Percentiles rank a stretch among this genome's conserved stretches.
phyloP scores from a whole-genome alignment of 2,113 vertebrate species.

The Rhinoptilus africanus region DNA sequence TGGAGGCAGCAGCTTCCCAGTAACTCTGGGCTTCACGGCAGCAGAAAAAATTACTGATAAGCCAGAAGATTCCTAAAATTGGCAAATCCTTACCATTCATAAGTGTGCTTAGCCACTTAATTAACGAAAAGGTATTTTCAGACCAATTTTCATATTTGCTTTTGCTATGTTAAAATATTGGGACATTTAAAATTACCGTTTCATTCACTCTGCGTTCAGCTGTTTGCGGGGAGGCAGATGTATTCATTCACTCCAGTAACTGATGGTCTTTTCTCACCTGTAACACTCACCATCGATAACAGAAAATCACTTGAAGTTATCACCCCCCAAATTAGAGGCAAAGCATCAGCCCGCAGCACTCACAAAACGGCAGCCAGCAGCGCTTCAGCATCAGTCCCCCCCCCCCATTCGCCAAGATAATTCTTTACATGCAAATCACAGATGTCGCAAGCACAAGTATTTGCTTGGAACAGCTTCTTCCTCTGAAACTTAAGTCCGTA shows the following conservation, averaged over 20 bases:
- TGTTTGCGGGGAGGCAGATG: neutral
- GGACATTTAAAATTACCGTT: neutral
- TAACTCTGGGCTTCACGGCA: neutral
- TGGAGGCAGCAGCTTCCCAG: neutral
- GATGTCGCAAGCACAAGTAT: neutral
- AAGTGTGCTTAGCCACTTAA: neutral
- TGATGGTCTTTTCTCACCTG: neutral
- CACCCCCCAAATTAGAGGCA: fast-evolving
- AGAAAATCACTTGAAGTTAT: neutral
- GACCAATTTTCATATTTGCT: neutral
- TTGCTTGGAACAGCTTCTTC: neutral
- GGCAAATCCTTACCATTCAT: neutral
- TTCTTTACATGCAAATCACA: neutral
- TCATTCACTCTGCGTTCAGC: neutral
- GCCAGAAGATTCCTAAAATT: neutral
- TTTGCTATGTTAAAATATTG: neutral
- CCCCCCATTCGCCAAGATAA: neutral
- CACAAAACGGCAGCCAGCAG: neutral
- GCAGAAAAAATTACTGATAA: neutral
- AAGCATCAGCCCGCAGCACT: neutral
- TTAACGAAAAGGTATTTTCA: neutral
- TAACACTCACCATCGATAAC: neutral
- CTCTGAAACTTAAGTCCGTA: neutral
- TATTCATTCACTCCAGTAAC: neutral
- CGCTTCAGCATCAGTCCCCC: neutral